Evolutionary conservation across 1,140 invertebrate species (phyloP).

Genomic region (Cotesia typhae): DNA sequence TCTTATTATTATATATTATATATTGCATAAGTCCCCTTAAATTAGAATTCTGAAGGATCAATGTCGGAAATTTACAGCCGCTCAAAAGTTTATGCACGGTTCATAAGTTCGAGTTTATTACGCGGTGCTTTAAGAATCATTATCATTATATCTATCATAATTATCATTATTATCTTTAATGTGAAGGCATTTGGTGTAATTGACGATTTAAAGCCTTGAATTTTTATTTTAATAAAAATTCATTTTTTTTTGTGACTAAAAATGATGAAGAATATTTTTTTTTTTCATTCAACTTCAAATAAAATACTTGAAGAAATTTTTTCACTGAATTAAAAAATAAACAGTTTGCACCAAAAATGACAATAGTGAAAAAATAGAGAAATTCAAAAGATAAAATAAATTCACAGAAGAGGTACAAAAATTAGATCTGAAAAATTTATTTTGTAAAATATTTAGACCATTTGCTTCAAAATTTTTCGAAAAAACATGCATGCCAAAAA

Average conservation of each 20-base stretch:
- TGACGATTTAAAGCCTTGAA: too few species aligned
- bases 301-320: background rate
- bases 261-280: background rate
- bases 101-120: background rate
- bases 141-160: background rate
- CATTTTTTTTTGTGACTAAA: background rate
- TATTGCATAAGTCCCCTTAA: constrained; percentile 5
- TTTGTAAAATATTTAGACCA: too few species aligned
- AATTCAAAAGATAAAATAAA: too few species aligned
- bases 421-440: too few species aligned
- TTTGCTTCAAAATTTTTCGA: too few species aligned
- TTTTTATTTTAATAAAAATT: background rate
- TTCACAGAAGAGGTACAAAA: too few species aligned
- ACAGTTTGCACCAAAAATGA: too few species aligned
- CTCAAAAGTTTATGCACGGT: background rate
- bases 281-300: background rate
- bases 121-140: background rate
- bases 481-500: too few species aligned
- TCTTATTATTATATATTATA: background rate
- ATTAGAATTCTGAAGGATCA: constrained; percentile 7
- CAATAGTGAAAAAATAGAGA: too few species aligned
- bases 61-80: background rate
- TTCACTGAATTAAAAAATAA: background rate
- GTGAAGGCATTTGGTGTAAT: too few species aligned
- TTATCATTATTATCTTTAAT: too few species aligned